Percentiles rank a stretch among this genome's conserved stretches.
phyloP scores from a whole-genome alignment of 1,140 invertebrate genomes.

The Calephelis nemesis region DNA sequence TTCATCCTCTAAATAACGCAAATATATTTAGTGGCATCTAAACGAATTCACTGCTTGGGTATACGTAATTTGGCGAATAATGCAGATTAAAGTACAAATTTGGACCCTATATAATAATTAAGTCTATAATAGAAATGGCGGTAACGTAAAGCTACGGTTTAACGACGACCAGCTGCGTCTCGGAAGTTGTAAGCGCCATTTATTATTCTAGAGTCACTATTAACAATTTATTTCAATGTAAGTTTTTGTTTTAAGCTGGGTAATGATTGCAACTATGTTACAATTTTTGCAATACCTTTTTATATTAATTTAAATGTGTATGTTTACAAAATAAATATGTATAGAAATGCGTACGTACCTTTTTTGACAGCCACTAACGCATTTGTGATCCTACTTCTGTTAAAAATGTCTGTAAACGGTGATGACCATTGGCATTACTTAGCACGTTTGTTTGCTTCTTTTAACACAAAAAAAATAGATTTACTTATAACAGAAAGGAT shows the following conservation, averaged over 20 bases:
- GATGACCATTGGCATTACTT: too few relatives aligned
- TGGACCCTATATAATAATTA: constrained; percentile 54
- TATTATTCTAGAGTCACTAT: constrained; percentile 17
- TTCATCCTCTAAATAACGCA: too few relatives aligned
- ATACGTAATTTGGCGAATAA: neutral
- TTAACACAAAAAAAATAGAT: too few relatives aligned
- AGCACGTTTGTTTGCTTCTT: too few relatives aligned
- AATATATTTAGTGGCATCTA: neutral
- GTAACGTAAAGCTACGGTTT: constrained; percentile 59
- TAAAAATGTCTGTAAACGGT: too few relatives aligned
- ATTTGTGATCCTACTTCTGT: too few relatives aligned
- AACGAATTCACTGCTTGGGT: neutral
- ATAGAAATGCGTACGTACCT: too few relatives aligned
- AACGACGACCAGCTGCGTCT: constrained; percentile 55
- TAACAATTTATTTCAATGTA: constrained; percentile 20
- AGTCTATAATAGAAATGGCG: constrained; percentile 41
- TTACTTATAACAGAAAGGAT: too few relatives aligned
- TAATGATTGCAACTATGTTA: neutral
- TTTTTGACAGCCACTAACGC: too few relatives aligned
- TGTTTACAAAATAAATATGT: neutral
- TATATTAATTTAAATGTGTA: neutral
- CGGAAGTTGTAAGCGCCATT: constrained; percentile 38
- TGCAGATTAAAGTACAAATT: constrained; percentile 34
- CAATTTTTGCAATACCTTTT: neutral
- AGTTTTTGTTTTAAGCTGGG: constrained; percentile 11